These are phyloP conservation scores for Balaeniceps rex DNA, from an alignment of 2,113 vertebrate genomes.

Conservation along the genomic window DNA sequence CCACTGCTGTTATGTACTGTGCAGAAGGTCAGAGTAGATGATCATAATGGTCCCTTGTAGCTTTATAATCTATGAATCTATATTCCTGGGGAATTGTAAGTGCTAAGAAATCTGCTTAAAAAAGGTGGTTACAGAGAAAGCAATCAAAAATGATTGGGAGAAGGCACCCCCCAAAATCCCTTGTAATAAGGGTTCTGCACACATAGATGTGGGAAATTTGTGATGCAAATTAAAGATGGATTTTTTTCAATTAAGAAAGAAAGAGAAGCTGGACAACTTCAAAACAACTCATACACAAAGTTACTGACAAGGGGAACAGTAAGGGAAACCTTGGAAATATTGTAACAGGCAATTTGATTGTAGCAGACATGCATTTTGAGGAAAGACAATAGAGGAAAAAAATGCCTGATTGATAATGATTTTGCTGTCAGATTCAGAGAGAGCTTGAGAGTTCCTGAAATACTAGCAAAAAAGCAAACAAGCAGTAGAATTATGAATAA, in stretches of 20 bases:
- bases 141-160: neutral
- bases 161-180: neutral
- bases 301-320: neutral
- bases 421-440: neutral
- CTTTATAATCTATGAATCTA: constrained; percentile 23
- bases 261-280: neutral
- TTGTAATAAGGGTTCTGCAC: neutral
- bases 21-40: constrained; percentile 1
- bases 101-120: neutral
- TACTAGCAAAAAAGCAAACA: neutral
- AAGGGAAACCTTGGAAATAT: neutral
- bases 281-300: neutral
- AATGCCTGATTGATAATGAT: neutral
- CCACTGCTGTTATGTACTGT: neutral
- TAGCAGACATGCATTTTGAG: neutral
- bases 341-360: neutral
- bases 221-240: neutral
- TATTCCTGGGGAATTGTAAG: neutral
- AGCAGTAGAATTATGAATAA: neutral
- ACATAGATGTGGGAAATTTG: neutral
- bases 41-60: neutral
- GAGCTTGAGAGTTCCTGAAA: neutral
- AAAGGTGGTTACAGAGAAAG: neutral
- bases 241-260: neutral
- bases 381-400: neutral